These are phyloP conservation scores for Lophotis ruficrista DNA, from an alignment of 2,113 vertebrate species.

Conservation along the genomic window DNA sequence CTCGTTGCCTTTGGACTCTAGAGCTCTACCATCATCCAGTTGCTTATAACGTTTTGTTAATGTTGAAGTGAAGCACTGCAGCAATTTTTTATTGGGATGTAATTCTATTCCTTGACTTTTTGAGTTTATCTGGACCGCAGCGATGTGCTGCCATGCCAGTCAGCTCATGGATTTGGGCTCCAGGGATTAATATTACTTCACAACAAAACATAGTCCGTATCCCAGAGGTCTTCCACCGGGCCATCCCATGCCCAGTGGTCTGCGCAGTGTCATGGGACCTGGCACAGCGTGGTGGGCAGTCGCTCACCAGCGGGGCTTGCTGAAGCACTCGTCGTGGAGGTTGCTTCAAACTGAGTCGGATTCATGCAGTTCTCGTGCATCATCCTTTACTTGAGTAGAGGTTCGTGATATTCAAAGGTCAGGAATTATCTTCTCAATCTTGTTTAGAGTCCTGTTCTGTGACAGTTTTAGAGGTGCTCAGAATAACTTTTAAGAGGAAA, in stretches of 20 bases:
- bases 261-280: not conserved
- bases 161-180: not conserved
- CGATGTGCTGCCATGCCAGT: not conserved
- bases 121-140: not conserved
- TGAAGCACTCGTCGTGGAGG: not conserved
- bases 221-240: not conserved
- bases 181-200: not conserved
- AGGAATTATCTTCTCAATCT: conserved; percentile 8
- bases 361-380: not conserved
- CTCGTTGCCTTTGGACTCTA: not conserved
- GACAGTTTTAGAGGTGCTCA: not conserved
- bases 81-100: not conserved
- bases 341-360: not conserved
- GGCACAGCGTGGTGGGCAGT: rapidly evolving
- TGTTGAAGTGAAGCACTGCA: not conserved
- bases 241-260: not conserved
- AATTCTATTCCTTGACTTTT: not conserved
- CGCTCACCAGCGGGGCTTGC: not conserved
- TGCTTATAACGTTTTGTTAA: not conserved
- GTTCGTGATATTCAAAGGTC: conserved; percentile 26
- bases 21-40: not conserved
- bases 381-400: not conserved
- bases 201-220: not conserved
- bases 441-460: conserved; percentile 1
- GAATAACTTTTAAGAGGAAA: not conserved